Base-by-base conservation (phyloP, 1,140 invertebrate genomes). In the Drosophila guanche region DNA sequence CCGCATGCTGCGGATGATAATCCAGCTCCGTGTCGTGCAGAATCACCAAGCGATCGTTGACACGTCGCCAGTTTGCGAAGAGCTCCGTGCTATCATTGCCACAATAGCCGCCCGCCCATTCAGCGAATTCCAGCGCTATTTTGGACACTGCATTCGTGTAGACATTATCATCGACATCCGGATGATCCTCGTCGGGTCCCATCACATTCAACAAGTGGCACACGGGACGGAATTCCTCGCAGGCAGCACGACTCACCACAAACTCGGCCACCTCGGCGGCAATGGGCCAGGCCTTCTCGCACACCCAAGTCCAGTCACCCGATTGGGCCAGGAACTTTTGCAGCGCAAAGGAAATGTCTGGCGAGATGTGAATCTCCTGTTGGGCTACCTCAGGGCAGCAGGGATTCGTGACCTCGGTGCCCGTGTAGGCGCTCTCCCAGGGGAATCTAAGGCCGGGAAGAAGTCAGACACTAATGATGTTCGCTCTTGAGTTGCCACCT, bases 141-240 rank as follows among this genome's bases (percentile, higher is more conserved):
- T 93, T 93, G 46, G 93, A 91, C 1, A 93, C 91, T 0, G 93
- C 93, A 68, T 94, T 94, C 0, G 93, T 94, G 58, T 93, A 94
- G 0, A 92, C 92, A 3, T 93, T 93, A 53, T 94, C 94, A 27
- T 91, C 91, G 1, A 94, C 89, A 69, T 93, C 92, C 20, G 79
- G 84, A 60, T 94, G 93, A 78, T 94, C 93, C 91, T 94, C 93
- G 70, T 94, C 93, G 3, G 93, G 93, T 2, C 93, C 93, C 93
- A 94, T 94, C 2, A 94, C 92, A 77, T 92, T 92, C 90, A 74
- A 14, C 3, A 88, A 66, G 51, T 84, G 83, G 7, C 75, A 86
- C 0, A 23, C 6, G 6, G 92, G 89, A 0, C 90, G 91, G 0
- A 79, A 78, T 46, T 91, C 92, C 51, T 93, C 93, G 50, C 92